Conservation (phyloP, 2,113 vertebrate species). For the Microcebus lehilahytsara region DNA sequence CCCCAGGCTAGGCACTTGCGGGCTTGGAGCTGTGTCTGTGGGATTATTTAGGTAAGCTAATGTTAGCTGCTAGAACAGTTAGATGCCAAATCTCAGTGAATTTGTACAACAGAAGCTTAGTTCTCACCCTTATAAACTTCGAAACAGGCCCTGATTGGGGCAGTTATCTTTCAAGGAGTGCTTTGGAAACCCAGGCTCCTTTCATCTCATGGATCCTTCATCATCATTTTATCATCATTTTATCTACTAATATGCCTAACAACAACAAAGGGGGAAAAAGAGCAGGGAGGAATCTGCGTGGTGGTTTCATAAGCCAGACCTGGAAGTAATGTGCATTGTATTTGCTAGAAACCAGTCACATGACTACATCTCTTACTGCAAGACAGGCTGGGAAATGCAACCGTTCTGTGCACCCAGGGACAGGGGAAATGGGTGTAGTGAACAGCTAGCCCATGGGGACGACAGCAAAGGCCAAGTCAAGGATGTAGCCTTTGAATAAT, state of each 20-base stretch:
- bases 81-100: not conserved
- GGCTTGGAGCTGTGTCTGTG: not conserved
- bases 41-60: not conserved
- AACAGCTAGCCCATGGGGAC: not conserved
- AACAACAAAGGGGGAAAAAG: not conserved
- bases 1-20: not conserved
- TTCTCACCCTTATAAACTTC: not conserved
- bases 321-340: not conserved
- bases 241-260: not conserved
- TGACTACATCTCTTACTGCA: not conserved
- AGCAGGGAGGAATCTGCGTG: no score
- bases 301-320: not conserved
- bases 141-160: not conserved
- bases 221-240: no score
- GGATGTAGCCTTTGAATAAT: not conserved
- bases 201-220: not conserved
- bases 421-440: not conserved
- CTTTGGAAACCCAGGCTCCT: not conserved
- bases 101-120: not conserved
- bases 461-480: not conserved
- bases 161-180: not conserved
- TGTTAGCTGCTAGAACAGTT: not conserved
- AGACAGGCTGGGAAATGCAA: not conserved
- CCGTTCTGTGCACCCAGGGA: no score
- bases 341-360: not conserved